phyloP scores from a whole-genome alignment of 2,888 invertebrate species.

The Pelosia muscerda region DNA sequence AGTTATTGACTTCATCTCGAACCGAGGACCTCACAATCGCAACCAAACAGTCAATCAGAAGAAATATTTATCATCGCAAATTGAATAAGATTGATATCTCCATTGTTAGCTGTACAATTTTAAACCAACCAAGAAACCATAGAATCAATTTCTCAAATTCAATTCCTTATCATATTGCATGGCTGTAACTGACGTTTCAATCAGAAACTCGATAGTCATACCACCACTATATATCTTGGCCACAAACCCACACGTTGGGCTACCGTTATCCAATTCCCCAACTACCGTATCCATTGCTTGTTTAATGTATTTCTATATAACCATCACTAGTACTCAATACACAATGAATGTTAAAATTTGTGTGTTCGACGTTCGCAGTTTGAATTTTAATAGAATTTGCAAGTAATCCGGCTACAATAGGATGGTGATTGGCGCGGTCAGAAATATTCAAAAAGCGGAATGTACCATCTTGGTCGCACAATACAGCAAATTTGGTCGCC shows the following conservation, averaged over 20 bases:
- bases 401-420: conserved; percentile 79
- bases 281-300: conserved; percentile 33
- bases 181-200: conserved; percentile 72
- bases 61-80: background rate
- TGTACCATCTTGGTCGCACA: conserved; percentile 57
- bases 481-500: conserved; percentile 63
- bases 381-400: conserved; percentile 70
- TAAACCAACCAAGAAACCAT: conserved; percentile 40
- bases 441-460: conserved; percentile 48
- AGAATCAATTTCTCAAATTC: conserved; percentile 47
- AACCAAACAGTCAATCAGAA: background rate
- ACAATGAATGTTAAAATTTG: conserved; percentile 50
- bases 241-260: conserved; percentile 55
- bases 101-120: conserved; percentile 33
- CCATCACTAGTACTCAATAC: conserved; percentile 12
- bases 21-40: background rate
- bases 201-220: conserved; percentile 77
- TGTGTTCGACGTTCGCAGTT: conserved; percentile 29
- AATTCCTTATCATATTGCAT: conserved; percentile 37
- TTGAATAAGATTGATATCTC: background rate
- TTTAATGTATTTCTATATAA: conserved; percentile 17
- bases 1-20: background rate
- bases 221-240: conserved; percentile 71
- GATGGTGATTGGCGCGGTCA: conserved; percentile 69
- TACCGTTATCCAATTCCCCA: conserved; percentile 44